Evolutionary conservation across 2,888 invertebrate genomes (phyloP), one percentile per base, ranked within the genome.

Genomic region (Phyto melanocephala): DNA sequence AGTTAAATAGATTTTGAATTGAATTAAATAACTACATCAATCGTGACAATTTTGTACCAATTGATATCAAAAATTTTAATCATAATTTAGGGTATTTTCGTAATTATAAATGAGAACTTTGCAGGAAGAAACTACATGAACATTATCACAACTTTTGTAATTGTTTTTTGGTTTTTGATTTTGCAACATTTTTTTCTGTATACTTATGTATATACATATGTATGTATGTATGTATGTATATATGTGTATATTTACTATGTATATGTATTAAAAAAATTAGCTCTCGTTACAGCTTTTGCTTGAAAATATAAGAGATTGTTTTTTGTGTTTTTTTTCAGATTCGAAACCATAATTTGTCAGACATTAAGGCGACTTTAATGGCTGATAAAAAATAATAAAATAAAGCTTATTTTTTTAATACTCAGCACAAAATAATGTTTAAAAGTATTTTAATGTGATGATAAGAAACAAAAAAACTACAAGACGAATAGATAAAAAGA

Each of bases 321-420:
- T 60, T 22, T 40, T 33, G 24, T 60, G 22, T 50, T 45, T 71
- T 63, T 58, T 67, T 67, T 80, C 7, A 54, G n/a, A 52, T 71
- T 65, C 6, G 8, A 37, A 72, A n/a, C 13, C 45, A 74, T 74
- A 54, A 74, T 79, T 77, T 81, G 79, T 71, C 86, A 88, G 88
- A 88, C 88, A 85, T 78, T 60, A 82, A 85, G 88, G 88, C 88
- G 88, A 85, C 88, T 81, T 84, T 83, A 85, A 87, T 86, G 84
- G 37, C 80, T 86, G 82, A 86, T 86, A 85, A 85, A 80, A 63
- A 56, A n/a, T n/a, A n/a, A n/a, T n/a, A n/a, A n/a, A n/a, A n/a
- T 62, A 56, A 50, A 67, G 58, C 60, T 65, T 52, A 62, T 50
- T 33, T 52, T 40, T 17, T 42, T 28, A 65, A 67, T 37, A 50